Evolutionary conservation across 2,113 vertebrate genomes (phyloP).

Genomic region (Stigmatopora nigra): DNA sequence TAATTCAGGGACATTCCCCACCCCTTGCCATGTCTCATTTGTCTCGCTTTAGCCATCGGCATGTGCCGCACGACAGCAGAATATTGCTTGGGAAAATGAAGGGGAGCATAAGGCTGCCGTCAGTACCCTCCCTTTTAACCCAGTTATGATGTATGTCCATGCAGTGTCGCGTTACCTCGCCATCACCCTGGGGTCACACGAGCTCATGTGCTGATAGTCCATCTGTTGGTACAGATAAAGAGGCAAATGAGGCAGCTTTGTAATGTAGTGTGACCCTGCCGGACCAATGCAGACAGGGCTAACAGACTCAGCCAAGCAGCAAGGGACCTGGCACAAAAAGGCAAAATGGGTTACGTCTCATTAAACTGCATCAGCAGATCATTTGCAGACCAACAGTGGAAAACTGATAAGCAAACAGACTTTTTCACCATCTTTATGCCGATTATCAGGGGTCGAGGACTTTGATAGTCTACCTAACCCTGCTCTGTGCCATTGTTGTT

Average conservation of each 20-base stretch:
- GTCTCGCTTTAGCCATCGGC: conserved; percentile 44
- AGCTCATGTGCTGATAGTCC: conserved; percentile 55
- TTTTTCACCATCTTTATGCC: conserved; percentile 40
- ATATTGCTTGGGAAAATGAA: conserved; percentile 52
- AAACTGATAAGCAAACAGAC: conserved; percentile 57
- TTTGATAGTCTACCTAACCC: conserved; percentile 60
- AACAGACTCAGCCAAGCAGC: conserved; percentile 42
- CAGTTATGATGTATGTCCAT: conserved; percentile 60
- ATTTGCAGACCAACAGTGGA: conserved; percentile 54
- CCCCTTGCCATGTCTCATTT: conserved; percentile 49
- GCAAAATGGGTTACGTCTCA: conserved; percentile 51
- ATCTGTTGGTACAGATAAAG: conserved; percentile 64
- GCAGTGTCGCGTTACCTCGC: conserved; percentile 55
- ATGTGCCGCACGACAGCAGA: conserved; percentile 30
- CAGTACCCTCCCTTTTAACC: conserved; percentile 52
- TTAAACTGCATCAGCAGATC: conserved; percentile 63
- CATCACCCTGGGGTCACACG: conserved; percentile 59
- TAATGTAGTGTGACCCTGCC: conserved; percentile 58
- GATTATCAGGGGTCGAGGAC: conserved; percentile 38
- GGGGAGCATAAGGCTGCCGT: conserved; percentile 54
- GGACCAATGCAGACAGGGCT: conserved; percentile 42
- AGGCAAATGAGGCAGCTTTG: conserved; percentile 61
- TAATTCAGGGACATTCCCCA: conserved; percentile 36
- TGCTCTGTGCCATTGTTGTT: conserved; percentile 43
- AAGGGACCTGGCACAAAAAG: conserved; percentile 48